Base-by-base conservation (phyloP, 2,797 vertebrate species). In the Toxotes lorentzi region DNA sequence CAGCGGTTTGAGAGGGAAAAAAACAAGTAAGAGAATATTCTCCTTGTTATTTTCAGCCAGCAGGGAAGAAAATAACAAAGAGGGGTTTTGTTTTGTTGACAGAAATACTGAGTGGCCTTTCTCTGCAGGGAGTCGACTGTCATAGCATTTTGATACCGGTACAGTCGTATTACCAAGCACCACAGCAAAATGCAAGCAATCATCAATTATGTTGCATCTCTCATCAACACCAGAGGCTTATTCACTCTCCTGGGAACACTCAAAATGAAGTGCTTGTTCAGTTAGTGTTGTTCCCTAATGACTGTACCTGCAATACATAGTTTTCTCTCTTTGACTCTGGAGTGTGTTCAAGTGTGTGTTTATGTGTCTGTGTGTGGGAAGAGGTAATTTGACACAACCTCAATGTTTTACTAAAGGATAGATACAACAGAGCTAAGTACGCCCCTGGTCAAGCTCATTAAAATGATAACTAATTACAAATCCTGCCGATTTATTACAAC, bases 181-280 rank as follows among this genome's bases (percentile, higher is more conserved):
- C 62, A 41, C 7, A 10, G 64, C 67, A 75, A 85, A 81, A 59
- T 62, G 80, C 81, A 74, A 76, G 77, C 64, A 72, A 78, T 84
- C 87, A 84, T 78, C 82, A 89, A 88, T 87, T 85, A 84, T 76
- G 77, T 48, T 68, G 85, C 78, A 81, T 84, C 81, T 85, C 76
- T 86, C 61, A 79, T 82, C 71, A 82, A 56, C 73, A 83, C 78
- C 65, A 74, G 67, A 83, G 84, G 78, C 74, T 66, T 76, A 62
- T 83, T 74, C 4, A 1, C 74, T 80, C 84, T 74, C 79, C 40
- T 57, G 82, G 76, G 88, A 87, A 64, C 73, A 63, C 76, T 87
- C 78, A 45, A 23, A 79, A 81, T 81, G 70, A 90, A 91, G 75
- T 57, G 77, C 65, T 67, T 69, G 70, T 88, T 88, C 79, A 54